phyloP scores from a whole-genome alignment of 2,113 vertebrate genomes.

The Tiliqua scincoides region DNA sequence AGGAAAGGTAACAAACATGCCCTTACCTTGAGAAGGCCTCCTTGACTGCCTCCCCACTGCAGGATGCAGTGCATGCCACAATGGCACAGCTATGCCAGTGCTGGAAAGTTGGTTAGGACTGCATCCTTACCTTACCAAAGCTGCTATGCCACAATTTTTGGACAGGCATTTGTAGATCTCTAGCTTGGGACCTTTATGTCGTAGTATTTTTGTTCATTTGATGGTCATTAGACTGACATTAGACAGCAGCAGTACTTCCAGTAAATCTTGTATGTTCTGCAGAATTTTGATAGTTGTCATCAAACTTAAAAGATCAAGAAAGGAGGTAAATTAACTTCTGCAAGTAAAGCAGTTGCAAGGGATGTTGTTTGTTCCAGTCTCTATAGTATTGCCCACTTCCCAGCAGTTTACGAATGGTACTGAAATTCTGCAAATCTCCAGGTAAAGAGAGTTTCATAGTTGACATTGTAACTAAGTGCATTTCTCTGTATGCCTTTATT shows the following conservation, averaged over 20 bases:
- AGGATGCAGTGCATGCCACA: too few relatives aligned
- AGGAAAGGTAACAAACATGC: too few relatives aligned
- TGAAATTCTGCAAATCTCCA: background rate
- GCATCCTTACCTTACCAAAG: background rate
- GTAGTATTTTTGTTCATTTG: constrained; percentile 42
- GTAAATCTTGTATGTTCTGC: background rate
- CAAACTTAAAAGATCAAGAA: background rate
- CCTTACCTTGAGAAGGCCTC: too few relatives aligned
- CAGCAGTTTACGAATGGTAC: background rate
- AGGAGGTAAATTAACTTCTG: background rate
- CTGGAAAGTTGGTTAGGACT: too few relatives aligned
- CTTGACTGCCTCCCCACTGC: too few relatives aligned
- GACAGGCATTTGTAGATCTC: background rate
- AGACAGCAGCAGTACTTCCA: background rate
- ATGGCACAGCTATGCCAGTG: too few relatives aligned
- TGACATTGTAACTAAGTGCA: background rate
- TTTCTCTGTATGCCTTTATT: background rate
- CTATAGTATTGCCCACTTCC: background rate
- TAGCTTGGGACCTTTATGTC: background rate
- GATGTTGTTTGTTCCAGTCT: background rate
- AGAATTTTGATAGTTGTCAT: background rate
- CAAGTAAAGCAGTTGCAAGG: background rate
- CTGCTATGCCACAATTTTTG: background rate
- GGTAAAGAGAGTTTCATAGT: background rate
- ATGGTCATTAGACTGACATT: constrained; percentile 30